phyloP scores from a whole-genome alignment of 2,113 vertebrate genomes.

The Chloropsis hardwickii region DNA sequence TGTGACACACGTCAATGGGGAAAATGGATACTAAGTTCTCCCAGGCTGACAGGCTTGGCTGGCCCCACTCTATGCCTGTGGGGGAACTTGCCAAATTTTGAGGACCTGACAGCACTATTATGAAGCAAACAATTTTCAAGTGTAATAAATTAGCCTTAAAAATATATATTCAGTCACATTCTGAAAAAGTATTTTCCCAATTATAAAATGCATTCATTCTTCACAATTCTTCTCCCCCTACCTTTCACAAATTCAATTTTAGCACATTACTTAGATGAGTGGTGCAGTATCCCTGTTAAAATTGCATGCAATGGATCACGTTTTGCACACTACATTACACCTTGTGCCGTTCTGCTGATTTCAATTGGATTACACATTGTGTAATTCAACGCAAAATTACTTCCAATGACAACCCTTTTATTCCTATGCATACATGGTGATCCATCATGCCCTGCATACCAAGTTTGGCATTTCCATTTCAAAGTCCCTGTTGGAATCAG shows the following conservation, averaged over 20 bases:
- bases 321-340: slow-evolving; percentile 69
- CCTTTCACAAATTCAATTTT: slow-evolving; percentile 52
- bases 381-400: slow-evolving; percentile 69
- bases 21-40: background rate
- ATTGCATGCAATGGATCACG: slow-evolving; percentile 49
- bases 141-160: slow-evolving; percentile 22
- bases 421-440: slow-evolving; percentile 64
- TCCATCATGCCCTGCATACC: slow-evolving; percentile 50
- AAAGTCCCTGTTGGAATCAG: slow-evolving; percentile 54
- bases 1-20: background rate
- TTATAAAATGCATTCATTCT: background rate
- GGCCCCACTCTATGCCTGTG: background rate
- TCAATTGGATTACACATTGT: slow-evolving; percentile 67
- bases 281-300: background rate
- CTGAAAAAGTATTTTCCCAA: slow-evolving; percentile 17
- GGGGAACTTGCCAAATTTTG: background rate
- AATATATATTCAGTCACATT: background rate
- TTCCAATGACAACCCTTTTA: slow-evolving; percentile 61
- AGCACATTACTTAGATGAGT: slow-evolving; percentile 41
- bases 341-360: slow-evolving; percentile 59
- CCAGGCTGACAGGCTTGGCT: background rate
- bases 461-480: slow-evolving; percentile 61
- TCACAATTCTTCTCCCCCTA: slow-evolving; percentile 3
- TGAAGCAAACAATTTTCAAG: background rate
- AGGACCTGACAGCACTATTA: background rate